Base-by-base conservation (phyloP, 1,140 invertebrate genomes). In the Luehdorfia chinensis region DNA sequence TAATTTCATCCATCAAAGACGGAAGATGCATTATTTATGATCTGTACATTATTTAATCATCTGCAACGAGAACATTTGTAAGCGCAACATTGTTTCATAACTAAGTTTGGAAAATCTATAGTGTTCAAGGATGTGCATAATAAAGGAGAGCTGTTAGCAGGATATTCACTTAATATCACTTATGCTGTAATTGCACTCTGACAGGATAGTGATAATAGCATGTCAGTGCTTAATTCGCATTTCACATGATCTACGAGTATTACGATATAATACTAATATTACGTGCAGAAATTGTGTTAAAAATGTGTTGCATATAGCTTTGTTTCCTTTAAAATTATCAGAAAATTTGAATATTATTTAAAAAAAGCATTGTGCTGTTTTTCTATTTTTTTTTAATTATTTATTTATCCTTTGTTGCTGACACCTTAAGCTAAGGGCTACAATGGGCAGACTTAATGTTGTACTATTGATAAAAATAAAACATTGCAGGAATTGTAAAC, bases 141-240 rank as follows among this genome's bases (percentile, higher is more conserved):
- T 39, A 39, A 39, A 39, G 21, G 12, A 13, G 4, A 30, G 13
- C 16, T 27, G 8, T 21, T 23, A 28, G 5, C 37, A 43, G 37
- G 37, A 43, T 28, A 43, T 43, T 43, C 37, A 43, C 37, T 43
- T 43, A 43, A 43, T 43, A 43, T 43, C 37, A 43, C 37, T 43
- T 43, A 43, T 43, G 14, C 37, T 43, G 14, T 43, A 43, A 43
- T 43, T 43, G 37, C 37, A 43, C 36, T 39, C 21, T 14, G 36
- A 25, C 36, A 27, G 37, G 37, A 43, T 43, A 43, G 23, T 43
- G 37, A 28, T 43, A 43, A 43, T 41, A 34, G 18, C 28, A 27
- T 14, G 23, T 18, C 14, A 41, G 37, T 41, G 28, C 37, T 41
- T 41, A 41, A 41, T 41, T 41, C 37, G 4, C 25, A 14, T 28